A percentile compares a stretch with the other conserved stretches of the same genome.
These are phyloP conservation scores for Erinaceus europaeus DNA, from an alignment of 2,113 vertebrate genomes.

Conservation along the genomic window DNA sequence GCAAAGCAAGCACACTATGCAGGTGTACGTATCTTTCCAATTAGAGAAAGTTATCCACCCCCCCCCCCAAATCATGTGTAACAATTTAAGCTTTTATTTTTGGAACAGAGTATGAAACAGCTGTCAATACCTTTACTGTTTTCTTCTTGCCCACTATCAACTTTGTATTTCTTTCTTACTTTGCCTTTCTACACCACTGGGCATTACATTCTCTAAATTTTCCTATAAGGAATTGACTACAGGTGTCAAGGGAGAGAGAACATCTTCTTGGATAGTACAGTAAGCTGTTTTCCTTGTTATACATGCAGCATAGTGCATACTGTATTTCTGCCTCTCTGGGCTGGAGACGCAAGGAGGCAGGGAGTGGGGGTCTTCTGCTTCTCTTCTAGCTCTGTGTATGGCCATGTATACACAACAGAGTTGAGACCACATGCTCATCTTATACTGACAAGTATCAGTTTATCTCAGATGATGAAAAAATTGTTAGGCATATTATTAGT, in stretches of 20 bases:
- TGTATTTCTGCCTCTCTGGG: background rate
- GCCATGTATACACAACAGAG: too few species aligned
- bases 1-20: too few species aligned
- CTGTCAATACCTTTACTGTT: background rate
- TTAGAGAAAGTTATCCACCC: too few species aligned
- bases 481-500: background rate
- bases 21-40: too few species aligned
- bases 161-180: background rate
- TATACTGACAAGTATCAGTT: background rate
- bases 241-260: background rate
- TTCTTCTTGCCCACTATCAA: background rate
- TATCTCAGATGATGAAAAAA: background rate
- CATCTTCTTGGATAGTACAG: background rate
- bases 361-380: background rate
- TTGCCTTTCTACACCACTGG: background rate
- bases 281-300: background rate
- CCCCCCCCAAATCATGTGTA: too few species aligned
- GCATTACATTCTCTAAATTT: background rate
- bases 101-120: background rate
- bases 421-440: background rate
- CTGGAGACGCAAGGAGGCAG: too few species aligned
- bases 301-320: background rate
- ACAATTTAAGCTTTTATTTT: background rate
- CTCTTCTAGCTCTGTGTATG: background rate
- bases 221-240: background rate